Base-by-base conservation (phyloP, 2,888 invertebrate genomes). In the Mesorhabditis sp. region DNA sequence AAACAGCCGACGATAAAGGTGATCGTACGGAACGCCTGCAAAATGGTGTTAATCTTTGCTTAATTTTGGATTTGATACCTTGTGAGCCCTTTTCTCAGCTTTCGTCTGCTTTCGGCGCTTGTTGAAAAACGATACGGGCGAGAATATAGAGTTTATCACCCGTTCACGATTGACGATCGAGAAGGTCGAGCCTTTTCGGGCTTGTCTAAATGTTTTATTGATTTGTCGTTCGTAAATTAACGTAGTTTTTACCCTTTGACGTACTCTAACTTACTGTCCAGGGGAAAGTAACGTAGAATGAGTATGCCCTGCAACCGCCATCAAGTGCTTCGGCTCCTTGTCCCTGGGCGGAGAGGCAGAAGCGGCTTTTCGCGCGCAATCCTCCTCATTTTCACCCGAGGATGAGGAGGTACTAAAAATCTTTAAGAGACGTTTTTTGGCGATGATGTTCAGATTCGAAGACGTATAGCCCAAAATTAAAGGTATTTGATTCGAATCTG, bases 1-100 rank as follows among this genome's bases (percentile, higher is more conserved):
- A 86, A 86, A 63, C 82, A 79, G 43, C 86, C 86, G 28, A 86
- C 84, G 67, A 86, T 86, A 72, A 86, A 83, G 13, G 86, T 86
- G 67, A 86, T 86, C 4, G 86, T 86, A 65, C 85, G 79, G 72
- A 80, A 80, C 68, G 5, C 45, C 43, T 28, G 5, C 4, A 15
- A n/a, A 5, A 6, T 4, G 5, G 45, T 28, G n/a, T 66, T 5
- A 5, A 45, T 3, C 13, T 10, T 70, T 50, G 43, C 65, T 50
- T 3, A 10, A 45, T 5, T 50, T 62, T 13, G 10, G 4, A 50
- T 50, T 69, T 61, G 45, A 13, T 67, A 84, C 85, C 71, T 86
- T 86, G 67, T 82, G 83, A 2, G 86, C 86, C 42, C 86, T 71
- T 67, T 80, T 80, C 69, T 86, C 85, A 4, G 84, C 84, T 70